Evolutionary conservation across 2,888 invertebrate genomes (phyloP), one percentile per base, ranked within the genome.

Genomic region (Marronus borbonicus): DNA sequence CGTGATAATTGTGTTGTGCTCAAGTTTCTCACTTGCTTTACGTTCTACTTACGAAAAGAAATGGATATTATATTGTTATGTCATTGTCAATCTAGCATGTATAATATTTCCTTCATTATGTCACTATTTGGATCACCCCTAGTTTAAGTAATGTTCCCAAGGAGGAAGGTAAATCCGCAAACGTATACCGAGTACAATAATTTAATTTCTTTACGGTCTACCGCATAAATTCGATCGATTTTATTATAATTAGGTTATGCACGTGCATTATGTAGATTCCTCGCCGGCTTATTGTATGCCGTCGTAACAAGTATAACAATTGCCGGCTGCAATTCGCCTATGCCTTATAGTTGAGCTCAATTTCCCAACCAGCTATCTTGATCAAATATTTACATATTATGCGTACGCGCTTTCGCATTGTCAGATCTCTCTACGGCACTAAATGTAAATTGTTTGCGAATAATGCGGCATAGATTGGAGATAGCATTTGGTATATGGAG

Each of bases 151-250:
- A 44, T 12, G 8, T 12, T 2, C 8, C 12, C 44, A 44, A 44
- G 8, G 12, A 44, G 12, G 12, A 12, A 44, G 8, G 12, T 44
- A 44, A 44, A 8, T 60, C 4, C 17, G 10, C 20, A 20, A 10
- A 17, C 24, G 17, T 50, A 76, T 50, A 76, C 28, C n/a, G 66
- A 65, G 50, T 79, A 82, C 81, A 85, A 84, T 83, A 82, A 83
- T 83, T 84, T 83, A 83, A 84, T 84, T 83, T 78, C 79, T 80
- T 81, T 81, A 81, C 79, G 85, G 85, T 84, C 83, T 83, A 83
- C 80, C 81, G 82, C 82, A 81, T 81, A 82, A 84, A 84, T 84
- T 83, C 55, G 85, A 85, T 84, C 85, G 82, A 81, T 83, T 84
- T 80, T 80, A 81, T 83, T 83, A 83, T 83, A 85, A 85, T 85